Base-by-base conservation (phyloP, 2,113 vertebrate genomes). In the Gnathochromis pfefferi region DNA sequence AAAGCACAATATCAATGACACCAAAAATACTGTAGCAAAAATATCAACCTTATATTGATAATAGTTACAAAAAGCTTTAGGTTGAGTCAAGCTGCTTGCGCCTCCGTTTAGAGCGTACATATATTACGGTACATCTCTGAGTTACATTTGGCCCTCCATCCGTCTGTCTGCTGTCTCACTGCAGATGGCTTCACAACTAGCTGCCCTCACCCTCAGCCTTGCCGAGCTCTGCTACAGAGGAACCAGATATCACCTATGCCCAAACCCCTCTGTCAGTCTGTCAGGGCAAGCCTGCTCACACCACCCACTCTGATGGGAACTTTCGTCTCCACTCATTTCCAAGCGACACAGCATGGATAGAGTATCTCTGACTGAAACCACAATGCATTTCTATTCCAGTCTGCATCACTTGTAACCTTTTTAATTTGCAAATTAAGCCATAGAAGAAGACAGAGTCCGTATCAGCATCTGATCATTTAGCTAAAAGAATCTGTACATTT, bases 111-210 rank as follows among this genome's bases (percentile, higher is more conserved):
- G 91, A 84, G 85, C 53, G 85, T 91, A 85, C 79, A 82, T 88
- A 80, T 82, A 83, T 82, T 82, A 90, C 82, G 85, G 87, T 90
- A 89, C 87, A 91, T 91, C 88, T 93, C 89, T n/a, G 88, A 88
- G 92, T 91, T 91, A 60, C 90, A 91, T 85, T 90, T 40, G 70
- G 88, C 79, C 83, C 90, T 91, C 90, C 89, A 51, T 94, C 95
- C 93, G 88, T 94, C 95, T 95, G 95, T 92, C 92, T 93, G 94
- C 93, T 84, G 92, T 95, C 92, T 95, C 95, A 92, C 92, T 92
- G 93, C 96, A 96, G 96, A 96, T 96, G 96, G 96, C 94, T 95
- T 95, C 93, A 89, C 92, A 92, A 94, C 81, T 92, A 82, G 89
- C 89, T 91, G 89, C 93, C 92, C 91, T 92, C 94, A 82, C 94